Evolutionary conservation across 1,140 invertebrate species (phyloP).

Genomic region (Drosophila truncata): DNA sequence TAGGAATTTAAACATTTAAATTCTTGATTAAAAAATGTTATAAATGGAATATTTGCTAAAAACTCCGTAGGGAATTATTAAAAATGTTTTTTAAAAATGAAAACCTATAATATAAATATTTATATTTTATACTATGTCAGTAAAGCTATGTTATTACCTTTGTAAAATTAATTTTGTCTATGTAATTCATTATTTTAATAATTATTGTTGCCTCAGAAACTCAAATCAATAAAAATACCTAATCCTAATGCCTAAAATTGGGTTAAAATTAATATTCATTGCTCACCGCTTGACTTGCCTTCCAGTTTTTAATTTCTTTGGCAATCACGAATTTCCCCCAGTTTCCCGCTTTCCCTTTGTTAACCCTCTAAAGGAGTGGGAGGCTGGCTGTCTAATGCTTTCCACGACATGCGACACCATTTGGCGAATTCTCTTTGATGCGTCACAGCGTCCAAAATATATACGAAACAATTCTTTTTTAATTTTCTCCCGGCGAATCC

Average conservation of each 20-base stretch:
- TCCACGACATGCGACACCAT: constrained; percentile 43
- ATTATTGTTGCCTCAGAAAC: not conserved
- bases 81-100: too few relatives aligned
- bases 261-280: constrained; percentile 1
- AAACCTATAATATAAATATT: not conserved
- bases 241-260: not conserved
- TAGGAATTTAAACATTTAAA: too few relatives aligned
- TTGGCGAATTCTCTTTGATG: constrained; percentile 51
- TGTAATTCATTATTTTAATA: too few relatives aligned
- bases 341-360: not conserved
- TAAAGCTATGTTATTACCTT: too few relatives aligned
- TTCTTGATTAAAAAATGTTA: not conserved
- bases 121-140: too few relatives aligned
- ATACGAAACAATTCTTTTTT: constrained; percentile 40
- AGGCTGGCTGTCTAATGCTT: constrained; percentile 1
- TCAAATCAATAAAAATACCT: not conserved
- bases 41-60: not conserved
- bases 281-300: not conserved
- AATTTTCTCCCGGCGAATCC: constrained; percentile 51
- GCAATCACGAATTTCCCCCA: constrained; percentile 1
- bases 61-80: too few relatives aligned
- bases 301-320: constrained; percentile 2
- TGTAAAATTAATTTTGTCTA: too few relatives aligned
- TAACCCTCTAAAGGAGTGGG: not conserved
- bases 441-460: constrained; percentile 35